A percentile compares a stretch with the other conserved stretches of the same genome.
Conservation (phyloP, 2,888 invertebrate genomes). For the Drosophila seclusa region DNA sequence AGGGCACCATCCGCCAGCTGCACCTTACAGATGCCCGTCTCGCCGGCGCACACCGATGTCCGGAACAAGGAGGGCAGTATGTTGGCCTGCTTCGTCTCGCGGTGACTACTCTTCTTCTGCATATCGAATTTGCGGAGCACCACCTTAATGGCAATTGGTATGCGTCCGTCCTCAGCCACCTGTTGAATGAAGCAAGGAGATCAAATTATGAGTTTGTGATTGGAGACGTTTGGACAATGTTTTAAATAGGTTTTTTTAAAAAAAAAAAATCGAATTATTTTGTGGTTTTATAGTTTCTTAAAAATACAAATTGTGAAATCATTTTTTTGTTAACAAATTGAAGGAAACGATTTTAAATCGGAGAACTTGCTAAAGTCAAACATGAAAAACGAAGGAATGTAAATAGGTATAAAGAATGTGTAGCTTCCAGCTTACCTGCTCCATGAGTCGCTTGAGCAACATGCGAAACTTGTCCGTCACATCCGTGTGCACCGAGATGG, state of each 20-base stretch:
- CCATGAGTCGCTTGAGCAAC: slow-evolving; percentile 89
- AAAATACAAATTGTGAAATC: not conserved
- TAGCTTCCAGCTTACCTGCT: slow-evolving; percentile 86
- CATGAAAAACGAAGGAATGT: not conserved
- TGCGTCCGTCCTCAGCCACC: slow-evolving; percentile 90
- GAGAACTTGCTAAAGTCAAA: not conserved
- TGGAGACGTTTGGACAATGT: not conserved
- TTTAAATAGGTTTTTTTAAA: not conserved
- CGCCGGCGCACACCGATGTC: slow-evolving; percentile 65
- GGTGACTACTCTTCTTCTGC: slow-evolving; percentile 88
- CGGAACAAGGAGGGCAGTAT: slow-evolving; percentile 89
- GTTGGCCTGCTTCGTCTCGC: slow-evolving; percentile 91
- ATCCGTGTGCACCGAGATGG: slow-evolving; percentile 90
- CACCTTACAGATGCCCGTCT: slow-evolving; percentile 84
- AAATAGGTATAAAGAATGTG: not conserved
- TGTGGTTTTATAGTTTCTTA: not conserved
- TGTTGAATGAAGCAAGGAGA: slow-evolving; percentile 16
- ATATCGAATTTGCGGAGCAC: slow-evolving; percentile 90
- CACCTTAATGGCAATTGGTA: slow-evolving; percentile 90
- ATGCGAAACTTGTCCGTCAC: slow-evolving; percentile 90
- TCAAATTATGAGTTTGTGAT: not conserved
- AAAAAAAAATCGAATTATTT: not conserved
- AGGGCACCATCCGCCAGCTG: slow-evolving; percentile 86
- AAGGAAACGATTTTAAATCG: not conserved
- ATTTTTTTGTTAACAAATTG: not conserved